phyloP scores from a whole-genome alignment of 1,140 invertebrate genomes.

The Diorhabda elongata region DNA sequence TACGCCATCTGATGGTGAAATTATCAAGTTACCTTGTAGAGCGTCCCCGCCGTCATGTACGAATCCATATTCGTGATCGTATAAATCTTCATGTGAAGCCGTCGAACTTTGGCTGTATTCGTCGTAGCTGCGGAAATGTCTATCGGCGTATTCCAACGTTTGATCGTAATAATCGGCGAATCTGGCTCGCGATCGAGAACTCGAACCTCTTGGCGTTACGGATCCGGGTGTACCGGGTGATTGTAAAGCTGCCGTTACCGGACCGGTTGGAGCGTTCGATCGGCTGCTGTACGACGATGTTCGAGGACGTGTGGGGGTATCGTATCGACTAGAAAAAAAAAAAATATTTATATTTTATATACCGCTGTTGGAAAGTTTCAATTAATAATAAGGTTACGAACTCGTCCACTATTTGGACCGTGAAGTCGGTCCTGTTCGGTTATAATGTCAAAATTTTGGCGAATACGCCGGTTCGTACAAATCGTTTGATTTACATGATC shows the following conservation, averaged over 20 bases:
- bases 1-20: too few species aligned
- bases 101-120: conserved; percentile 62
- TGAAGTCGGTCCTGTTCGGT: too few species aligned
- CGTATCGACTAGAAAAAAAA: conserved; percentile 37
- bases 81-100: conserved; percentile 58
- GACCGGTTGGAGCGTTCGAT: conserved; percentile 35
- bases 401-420: too few species aligned
- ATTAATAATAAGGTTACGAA: too few species aligned
- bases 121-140: conserved; percentile 58
- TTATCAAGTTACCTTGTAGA: conserved; percentile 25
- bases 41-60: conserved; percentile 32
- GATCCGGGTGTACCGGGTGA: conserved; percentile 43
- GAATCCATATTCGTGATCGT: conserved; percentile 47
- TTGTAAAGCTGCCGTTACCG: conserved; percentile 34
- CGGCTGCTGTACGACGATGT: conserved; percentile 52
- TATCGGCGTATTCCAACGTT: conserved; percentile 42
- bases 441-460: too few species aligned
- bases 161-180: conserved; percentile 46
- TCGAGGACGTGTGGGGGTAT: conserved; percentile 48
- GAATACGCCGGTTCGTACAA: too few species aligned
- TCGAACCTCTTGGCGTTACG: conserved; percentile 42
- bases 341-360: background rate
- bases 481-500: too few species aligned
- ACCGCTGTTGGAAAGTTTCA: too few species aligned
- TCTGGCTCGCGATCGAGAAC: conserved; percentile 37